These are phyloP conservation scores for Lasiommata megera DNA, from an alignment of 2,888 invertebrate genomes.

Conservation along the genomic window DNA sequence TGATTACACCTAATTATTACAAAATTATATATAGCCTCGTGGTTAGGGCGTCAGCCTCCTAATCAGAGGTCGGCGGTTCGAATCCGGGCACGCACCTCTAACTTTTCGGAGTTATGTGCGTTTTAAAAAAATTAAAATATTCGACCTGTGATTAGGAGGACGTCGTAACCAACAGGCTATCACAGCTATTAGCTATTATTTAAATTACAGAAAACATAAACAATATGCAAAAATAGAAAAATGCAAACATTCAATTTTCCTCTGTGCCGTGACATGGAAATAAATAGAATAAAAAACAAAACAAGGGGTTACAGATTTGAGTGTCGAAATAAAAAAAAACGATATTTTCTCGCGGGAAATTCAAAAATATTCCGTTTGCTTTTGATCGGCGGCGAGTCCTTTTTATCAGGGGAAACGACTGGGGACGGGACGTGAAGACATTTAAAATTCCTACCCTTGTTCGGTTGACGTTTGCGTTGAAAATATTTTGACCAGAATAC, in stretches of 20 bases:
- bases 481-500: slow-evolving; percentile 22
- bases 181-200: no score
- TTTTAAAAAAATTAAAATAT: no score
- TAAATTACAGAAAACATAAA: no score
- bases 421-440: slow-evolving; percentile 42
- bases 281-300: neutral
- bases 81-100: no score
- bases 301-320: slow-evolving; percentile 1
- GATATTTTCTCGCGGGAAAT: slow-evolving; percentile 9
- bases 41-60: no score
- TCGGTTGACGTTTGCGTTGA: slow-evolving; percentile 31
- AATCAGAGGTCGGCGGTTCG: no score
- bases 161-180: no score
- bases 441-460: slow-evolving; percentile 53
- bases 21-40: no score
- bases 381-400: slow-evolving; percentile 43
- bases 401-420: slow-evolving; percentile 51
- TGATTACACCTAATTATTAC: no score
- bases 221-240: no score
- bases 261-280: neutral
- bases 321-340: neutral
- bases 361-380: slow-evolving; percentile 21
- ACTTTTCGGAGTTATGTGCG: no score
- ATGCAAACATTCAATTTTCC: neutral
- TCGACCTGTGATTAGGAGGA: no score